Percentiles rank a stretch among this genome's conserved stretches.
These are phyloP conservation scores for Mallateleia sp. DNA, from an alignment of 2,888 invertebrate genomes.

Conservation along the genomic window DNA sequence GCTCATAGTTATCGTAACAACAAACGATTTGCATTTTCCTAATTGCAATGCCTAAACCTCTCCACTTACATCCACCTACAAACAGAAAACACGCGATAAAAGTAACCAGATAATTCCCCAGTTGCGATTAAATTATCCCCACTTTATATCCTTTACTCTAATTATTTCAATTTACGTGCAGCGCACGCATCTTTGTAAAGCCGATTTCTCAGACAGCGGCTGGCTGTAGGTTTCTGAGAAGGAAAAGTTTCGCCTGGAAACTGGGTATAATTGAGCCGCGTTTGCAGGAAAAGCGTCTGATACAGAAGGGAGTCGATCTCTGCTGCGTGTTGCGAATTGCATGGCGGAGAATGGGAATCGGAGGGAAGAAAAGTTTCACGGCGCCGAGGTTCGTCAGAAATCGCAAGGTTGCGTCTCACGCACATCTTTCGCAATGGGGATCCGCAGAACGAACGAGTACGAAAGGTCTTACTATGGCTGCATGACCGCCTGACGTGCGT, in stretches of 20 bases:
- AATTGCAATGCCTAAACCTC: conserved; percentile 19
- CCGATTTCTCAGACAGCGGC: conserved; percentile 2
- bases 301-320: conserved; percentile 54
- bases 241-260: conserved; percentile 34
- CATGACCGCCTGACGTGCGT: conserved; percentile 59
- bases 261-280: conserved; percentile 41
- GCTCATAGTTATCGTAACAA: conserved; percentile 1
- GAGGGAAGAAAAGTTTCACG: conserved; percentile 71
- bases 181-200: conserved; percentile 34
- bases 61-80: not conserved
- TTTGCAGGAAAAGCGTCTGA: conserved; percentile 49
- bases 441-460: conserved; percentile 59
- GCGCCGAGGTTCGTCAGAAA: conserved; percentile 57
- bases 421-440: conserved; percentile 69
- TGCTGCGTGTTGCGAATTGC: conserved; percentile 52
- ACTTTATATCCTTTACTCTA: conserved; percentile 6
- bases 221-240: conserved; percentile 29
- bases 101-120: conserved; percentile 31
- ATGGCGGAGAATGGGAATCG: conserved; percentile 57
- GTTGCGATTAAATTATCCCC: conserved; percentile 47
- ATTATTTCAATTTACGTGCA: conserved; percentile 40
- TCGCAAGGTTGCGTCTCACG: conserved; percentile 73
- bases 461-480: conserved; percentile 69
- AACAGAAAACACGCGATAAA: conserved; percentile 26
- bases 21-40: conserved; percentile 25